Evolutionary conservation across 2,113 vertebrate species (phyloP), one percentile per base, ranked within the genome.

Genomic region (Sylvia atricapilla): DNA sequence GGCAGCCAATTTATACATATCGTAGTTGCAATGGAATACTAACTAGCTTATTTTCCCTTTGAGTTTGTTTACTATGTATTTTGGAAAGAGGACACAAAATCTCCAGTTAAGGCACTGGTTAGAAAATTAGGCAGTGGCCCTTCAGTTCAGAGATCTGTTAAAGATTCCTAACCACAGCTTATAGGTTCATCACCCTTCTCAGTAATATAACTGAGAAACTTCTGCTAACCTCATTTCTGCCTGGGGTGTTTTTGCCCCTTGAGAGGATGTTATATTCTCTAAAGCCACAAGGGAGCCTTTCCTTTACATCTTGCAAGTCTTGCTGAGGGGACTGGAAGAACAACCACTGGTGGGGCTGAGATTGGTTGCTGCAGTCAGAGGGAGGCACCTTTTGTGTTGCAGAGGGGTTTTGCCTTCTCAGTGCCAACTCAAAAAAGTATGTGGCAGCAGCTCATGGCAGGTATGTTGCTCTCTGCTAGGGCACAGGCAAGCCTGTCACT

Each of bases 281-380:
- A 55, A 79, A 79, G 30, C 21, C 72, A 66, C 23, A 55, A 58
- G 55, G 27, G 18, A 89, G 6, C 9, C 21, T 67, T 58, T 49
- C 6, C 33, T 66, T 86, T 33, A 47, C 4, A 9, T 64, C 23
- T 46, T 67, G 25, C 21, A 55, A 80, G 21, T n/a, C 50, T 8
- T 58, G 64, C 68, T 73, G 9, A 20, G 50, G 10, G 43, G 28
- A 11, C 28, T 58, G 27, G 37, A 41, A 44, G 47, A 10, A 11
- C 19, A 56, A 0, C 10, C 13, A 1, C 0, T 9, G 39, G 2
- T 33, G 25, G 52, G 39, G 21, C 63, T 49, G 59, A 63, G 14
- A 2, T 1, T 37, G 85, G n/a, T 2, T 17, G n/a, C 77, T 84
- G 52, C 52, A 47, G 37, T 13, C 21, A 37, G 69, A 72, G 53